These are phyloP conservation scores for Hippocampus kuda DNA, from an alignment of 2,797 vertebrate species.

Conservation along the genomic window DNA sequence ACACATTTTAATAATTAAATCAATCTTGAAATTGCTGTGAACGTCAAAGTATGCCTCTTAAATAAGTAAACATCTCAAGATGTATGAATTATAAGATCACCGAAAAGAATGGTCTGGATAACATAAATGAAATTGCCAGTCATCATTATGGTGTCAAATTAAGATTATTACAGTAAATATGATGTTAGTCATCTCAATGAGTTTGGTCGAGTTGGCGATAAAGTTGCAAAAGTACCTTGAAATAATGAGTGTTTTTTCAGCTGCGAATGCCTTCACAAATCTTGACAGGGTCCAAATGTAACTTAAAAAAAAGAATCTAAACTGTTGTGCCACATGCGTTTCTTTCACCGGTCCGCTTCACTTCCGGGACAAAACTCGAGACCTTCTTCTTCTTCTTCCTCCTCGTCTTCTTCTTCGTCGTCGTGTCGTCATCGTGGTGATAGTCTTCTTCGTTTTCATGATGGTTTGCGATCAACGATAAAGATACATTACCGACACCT, in stretches of 20 bases:
- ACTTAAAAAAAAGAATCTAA: background rate
- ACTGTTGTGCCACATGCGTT: background rate
- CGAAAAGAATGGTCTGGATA: no score
- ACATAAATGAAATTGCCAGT: no score
- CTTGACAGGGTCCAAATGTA: background rate
- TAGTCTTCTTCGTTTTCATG: background rate
- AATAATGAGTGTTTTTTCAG: background rate
- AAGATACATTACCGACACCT: background rate
- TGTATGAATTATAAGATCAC: no score
- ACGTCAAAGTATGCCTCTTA: no score
- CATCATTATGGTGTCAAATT: background rate
- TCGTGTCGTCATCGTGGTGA: no score
- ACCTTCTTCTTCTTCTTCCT: background rate
- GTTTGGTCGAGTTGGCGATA: background rate
- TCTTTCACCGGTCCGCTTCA: background rate
- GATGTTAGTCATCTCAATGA: background rate
- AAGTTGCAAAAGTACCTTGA: background rate
- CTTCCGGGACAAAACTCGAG: constrained; percentile 20
- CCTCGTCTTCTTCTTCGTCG: background rate
- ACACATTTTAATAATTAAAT: no score
- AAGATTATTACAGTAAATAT: no score
- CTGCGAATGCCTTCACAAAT: background rate
- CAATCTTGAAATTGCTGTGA: no score
- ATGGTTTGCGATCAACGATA: background rate
- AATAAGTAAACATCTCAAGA: no score